A percentile compares a stretch with the other conserved stretches of the same genome.
Evolutionary conservation across 2,888 invertebrate genomes (phyloP).

Genomic region (Amblyjoppa fuscipennis): DNA sequence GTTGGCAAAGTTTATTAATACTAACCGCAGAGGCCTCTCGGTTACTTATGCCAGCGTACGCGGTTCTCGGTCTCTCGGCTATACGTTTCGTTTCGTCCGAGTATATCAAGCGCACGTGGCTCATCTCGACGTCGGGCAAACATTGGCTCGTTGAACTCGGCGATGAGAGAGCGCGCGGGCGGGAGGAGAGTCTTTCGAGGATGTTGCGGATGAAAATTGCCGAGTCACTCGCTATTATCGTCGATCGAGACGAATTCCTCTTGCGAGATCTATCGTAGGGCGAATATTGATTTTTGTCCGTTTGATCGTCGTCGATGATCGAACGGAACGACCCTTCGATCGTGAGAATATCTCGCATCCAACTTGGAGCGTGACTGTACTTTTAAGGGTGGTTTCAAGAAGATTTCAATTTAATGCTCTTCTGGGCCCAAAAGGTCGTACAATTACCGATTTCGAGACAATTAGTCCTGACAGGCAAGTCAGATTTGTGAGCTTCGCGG

Average conservation of each 20-base stretch:
- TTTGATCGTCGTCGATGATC: neutral
- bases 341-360: neutral
- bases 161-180: constrained; percentile 24
- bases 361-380: neutral
- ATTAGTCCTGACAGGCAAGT: neutral
- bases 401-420: neutral
- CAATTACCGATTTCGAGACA: neutral
- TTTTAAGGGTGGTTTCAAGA: neutral
- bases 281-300: neutral
- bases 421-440: neutral
- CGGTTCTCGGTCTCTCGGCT: constrained; percentile 9
- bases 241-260: neutral
- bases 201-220: constrained; percentile 8
- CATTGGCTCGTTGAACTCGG: constrained; percentile 61
- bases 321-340: neutral
- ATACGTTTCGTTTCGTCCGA: constrained; percentile 47
- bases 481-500: neutral
- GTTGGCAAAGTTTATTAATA: constrained; percentile 57
- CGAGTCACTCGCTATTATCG: neutral
- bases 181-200: constrained; percentile 24
- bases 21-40: constrained; percentile 43
- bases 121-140: constrained; percentile 57
- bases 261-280: neutral
- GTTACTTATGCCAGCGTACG: neutral
- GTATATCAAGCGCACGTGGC: constrained; percentile 54